Conservation (phyloP, 2,113 vertebrate species). For the Physeter macrocephalus region DNA sequence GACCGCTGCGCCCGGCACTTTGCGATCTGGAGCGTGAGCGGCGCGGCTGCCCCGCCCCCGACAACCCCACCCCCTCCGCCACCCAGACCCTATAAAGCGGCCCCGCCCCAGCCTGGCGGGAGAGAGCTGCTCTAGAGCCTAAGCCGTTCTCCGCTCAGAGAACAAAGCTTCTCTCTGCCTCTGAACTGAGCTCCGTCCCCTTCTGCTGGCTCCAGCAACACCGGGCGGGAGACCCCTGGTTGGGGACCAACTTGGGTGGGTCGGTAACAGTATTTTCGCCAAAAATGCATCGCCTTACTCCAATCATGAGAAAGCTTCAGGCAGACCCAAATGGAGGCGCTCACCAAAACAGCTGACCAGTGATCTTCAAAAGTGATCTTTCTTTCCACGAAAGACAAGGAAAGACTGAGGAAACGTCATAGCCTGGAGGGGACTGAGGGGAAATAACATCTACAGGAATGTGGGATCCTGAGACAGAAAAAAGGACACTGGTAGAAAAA, state of each 20-base stretch:
- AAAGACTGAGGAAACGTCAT: neutral
- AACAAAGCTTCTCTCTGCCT: neutral
- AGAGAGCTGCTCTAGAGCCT: fast-evolving
- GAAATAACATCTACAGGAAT: neutral
- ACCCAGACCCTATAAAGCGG: neutral
- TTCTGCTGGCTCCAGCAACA: neutral
- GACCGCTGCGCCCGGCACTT: neutral
- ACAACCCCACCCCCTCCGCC: neutral
- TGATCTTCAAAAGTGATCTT: neutral
- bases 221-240: neutral
- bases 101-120: fast-evolving
- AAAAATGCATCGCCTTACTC: neutral
- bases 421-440: neutral
- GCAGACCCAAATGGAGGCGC: neutral
- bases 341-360: neutral
- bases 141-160: neutral
- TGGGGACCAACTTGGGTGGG: neutral
- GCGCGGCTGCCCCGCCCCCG: neutral
- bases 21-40: neutral
- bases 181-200: neutral
- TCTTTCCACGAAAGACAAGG: neutral
- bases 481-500: neutral
- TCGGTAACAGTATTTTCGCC: neutral
- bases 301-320: neutral
- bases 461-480: too few relatives aligned